These are phyloP conservation scores for roundworm (Caenorhabditis elegans) DNA, from an alignment of 1,140 invertebrate species.

Conservation along the genomic window WBcel235 BX284606.5:3984501-3985000, in stretches of 20 bases:
- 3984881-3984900: background rate
- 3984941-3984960: background rate
- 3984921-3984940: background rate
- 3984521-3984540: background rate
- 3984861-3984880: background rate
- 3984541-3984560: background rate
- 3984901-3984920: background rate
- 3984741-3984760: background rate
- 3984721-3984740: background rate
- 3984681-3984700: background rate
- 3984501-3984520: constrained; percentile 11
- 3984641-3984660: too few species aligned
- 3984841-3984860: background rate
- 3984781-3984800: background rate
- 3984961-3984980: background rate
- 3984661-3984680: background rate
- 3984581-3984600: too few species aligned
- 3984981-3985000: too few species aligned
- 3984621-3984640: too few species aligned
- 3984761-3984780: background rate
- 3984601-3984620: too few species aligned
- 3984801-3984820: background rate
- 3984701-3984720: background rate
- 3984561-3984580: background rate
- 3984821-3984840: background rate